phyloP scores from a whole-genome alignment of 2,888 invertebrate genomes.

The Lepetodrilus schrolli region DNA sequence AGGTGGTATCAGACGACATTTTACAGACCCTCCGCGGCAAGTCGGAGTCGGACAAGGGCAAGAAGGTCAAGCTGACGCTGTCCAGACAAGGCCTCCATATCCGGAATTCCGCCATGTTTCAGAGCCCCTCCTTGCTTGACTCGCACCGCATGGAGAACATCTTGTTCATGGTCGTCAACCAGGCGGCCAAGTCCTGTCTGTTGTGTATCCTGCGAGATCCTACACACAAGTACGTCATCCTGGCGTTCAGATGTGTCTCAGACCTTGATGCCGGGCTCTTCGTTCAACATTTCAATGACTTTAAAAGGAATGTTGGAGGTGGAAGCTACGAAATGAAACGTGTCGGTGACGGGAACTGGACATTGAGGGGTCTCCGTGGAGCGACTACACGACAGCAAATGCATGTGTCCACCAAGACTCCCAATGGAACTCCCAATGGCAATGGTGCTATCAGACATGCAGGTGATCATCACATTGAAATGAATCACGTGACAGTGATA shows the following conservation, averaged over 20 bases:
- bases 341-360: slow-evolving; percentile 63
- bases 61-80: slow-evolving; percentile 52
- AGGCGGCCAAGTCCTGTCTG: slow-evolving; percentile 49
- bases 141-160: slow-evolving; percentile 47
- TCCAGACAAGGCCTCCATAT: slow-evolving; percentile 50
- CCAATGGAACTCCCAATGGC: slow-evolving; percentile 36
- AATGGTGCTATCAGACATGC: slow-evolving; percentile 38
- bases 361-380: slow-evolving; percentile 43
- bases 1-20: slow-evolving; percentile 51
- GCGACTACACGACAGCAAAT: slow-evolving; percentile 4
- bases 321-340: slow-evolving; percentile 44
- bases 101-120: slow-evolving; percentile 44
- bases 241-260: slow-evolving; percentile 52
- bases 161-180: slow-evolving; percentile 54
- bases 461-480: neutral
- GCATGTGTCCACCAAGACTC: neutral
- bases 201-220: slow-evolving; percentile 53
- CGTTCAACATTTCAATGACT: slow-evolving; percentile 43
- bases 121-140: slow-evolving; percentile 42
- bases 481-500: neutral
- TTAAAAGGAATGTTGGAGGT: slow-evolving; percentile 19
- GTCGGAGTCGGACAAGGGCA: slow-evolving; percentile 50
- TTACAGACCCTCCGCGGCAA: slow-evolving; percentile 46
- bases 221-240: slow-evolving; percentile 46
- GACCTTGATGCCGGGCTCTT: slow-evolving; percentile 51